Percentiles rank a stretch among this genome's conserved stretches.
Evolutionary conservation across 1,140 invertebrate species (phyloP).

Genomic region (Drosophila kepulauana): DNA sequence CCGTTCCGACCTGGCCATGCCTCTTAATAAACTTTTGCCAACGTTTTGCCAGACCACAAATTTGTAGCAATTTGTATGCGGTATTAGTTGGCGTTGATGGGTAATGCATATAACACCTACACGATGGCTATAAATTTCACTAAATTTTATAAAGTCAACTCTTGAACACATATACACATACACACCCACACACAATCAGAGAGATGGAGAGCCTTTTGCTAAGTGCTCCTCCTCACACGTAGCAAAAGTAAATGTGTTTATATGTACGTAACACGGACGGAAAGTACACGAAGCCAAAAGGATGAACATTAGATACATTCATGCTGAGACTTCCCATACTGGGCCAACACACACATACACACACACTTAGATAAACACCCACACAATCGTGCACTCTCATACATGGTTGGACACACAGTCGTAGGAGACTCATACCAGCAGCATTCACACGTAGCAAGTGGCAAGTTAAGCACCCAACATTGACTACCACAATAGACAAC

Average conservation of each 20-base stretch:
- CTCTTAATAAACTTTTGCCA: constrained; percentile 8
- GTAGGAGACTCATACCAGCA: constrained; percentile 3
- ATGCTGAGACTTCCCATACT: constrained; percentile 73
- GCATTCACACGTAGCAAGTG: constrained; percentile 60
- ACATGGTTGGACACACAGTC: constrained; percentile 21
- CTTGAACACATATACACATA: constrained; percentile 31
- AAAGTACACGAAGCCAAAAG: constrained; percentile 72
- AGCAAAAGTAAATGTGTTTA: constrained; percentile 77
- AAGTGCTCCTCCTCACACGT: constrained; percentile 78
- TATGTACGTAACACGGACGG: constrained; percentile 56
- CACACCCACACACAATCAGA: not conserved
- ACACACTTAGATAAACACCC: constrained; percentile 1
- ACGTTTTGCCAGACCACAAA: constrained; percentile 63
- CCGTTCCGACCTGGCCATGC: not conserved
- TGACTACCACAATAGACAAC: constrained; percentile 81
- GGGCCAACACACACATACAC: constrained; percentile 26
- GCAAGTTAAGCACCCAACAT: constrained; percentile 78
- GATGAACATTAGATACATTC: constrained; percentile 83
- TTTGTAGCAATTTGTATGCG: constrained; percentile 80
- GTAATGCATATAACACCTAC: constrained; percentile 69
- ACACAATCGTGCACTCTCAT: not conserved
- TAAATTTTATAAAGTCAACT: constrained; percentile 83
- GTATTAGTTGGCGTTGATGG: constrained; percentile 73
- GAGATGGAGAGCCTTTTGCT: constrained; percentile 48
- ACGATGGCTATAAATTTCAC: constrained; percentile 77